These are phyloP conservation scores for Lichenostomus cassidix DNA, from an alignment of 2,113 vertebrate species.

Conservation along the genomic window DNA sequence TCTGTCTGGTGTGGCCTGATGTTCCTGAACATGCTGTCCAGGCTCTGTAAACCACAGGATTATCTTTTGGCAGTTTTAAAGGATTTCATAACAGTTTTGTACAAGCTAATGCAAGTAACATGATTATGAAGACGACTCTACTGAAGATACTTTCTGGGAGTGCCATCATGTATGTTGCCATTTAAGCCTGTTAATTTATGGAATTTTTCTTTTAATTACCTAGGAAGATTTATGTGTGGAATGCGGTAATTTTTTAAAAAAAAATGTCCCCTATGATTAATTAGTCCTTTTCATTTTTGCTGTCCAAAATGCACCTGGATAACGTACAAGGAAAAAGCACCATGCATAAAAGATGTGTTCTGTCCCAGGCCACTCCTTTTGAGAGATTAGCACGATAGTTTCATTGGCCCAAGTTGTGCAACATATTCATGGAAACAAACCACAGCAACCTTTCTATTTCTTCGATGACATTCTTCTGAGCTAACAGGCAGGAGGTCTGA, in stretches of 20 bases:
- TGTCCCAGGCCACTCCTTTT: neutral
- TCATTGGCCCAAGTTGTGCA: neutral
- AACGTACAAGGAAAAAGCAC: neutral
- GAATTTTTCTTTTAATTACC: neutral
- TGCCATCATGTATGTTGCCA: neutral
- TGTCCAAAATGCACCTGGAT: neutral
- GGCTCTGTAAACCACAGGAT: neutral
- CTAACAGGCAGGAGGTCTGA: neutral
- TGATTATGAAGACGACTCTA: neutral
- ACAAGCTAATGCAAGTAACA: neutral
- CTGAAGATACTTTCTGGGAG: neutral
- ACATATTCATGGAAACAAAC: neutral
- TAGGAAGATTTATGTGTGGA: neutral
- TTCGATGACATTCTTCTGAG: neutral
- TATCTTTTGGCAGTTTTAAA: neutral
- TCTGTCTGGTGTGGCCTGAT: neutral
- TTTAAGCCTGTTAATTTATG: neutral
- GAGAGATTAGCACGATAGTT: neutral
- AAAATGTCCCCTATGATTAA: neutral
- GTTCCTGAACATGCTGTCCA: neutral
- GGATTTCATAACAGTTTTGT: neutral
- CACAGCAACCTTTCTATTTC: neutral
- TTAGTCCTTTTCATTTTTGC: neutral
- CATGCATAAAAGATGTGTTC: rapidly evolving
- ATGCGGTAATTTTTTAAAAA: neutral